Percentiles rank a stretch among this genome's conserved stretches.
These are phyloP conservation scores for Pelecanus crispus DNA, from an alignment of 2,113 vertebrate genomes.

Conservation along the genomic window DNA sequence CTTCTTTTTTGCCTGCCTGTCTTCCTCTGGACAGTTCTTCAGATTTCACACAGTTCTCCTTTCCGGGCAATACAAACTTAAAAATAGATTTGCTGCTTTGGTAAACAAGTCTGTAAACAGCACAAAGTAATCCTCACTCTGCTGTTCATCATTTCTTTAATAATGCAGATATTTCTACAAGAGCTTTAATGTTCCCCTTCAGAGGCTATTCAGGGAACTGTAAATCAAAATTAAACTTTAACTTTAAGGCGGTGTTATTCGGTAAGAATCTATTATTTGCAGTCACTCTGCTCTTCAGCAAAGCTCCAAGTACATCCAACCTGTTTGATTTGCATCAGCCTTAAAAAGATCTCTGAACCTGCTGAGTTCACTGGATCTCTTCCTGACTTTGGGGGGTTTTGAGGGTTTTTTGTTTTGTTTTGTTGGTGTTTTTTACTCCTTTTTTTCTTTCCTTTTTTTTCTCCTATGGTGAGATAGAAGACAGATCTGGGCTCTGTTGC, in stretches of 20 bases:
- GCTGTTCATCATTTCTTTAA: conserved; percentile 47
- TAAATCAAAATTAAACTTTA: conserved; percentile 50
- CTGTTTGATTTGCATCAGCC: neutral
- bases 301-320: neutral
- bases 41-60: conserved; percentile 1
- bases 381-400: neutral
- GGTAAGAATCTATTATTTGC: neutral
- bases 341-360: neutral
- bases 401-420: neutral
- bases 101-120: conserved; percentile 59
- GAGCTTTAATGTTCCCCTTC: conserved; percentile 2
- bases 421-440: no score
- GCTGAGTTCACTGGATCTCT: neutral
- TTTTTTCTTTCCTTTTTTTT: neutral
- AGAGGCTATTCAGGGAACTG: conserved; percentile 5
- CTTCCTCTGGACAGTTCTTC: neutral
- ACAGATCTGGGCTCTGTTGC: neutral
- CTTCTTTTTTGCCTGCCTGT: neutral
- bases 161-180: conserved; percentile 49
- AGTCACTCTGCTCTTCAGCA: neutral
- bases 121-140: conserved; percentile 32
- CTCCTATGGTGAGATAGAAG: accelerated
- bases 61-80: conserved; percentile 24
- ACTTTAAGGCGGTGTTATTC: neutral
- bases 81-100: conserved; percentile 54